These are phyloP conservation scores for Brachionus paranguensis DNA, from an alignment of 1,140 invertebrate genomes.

Conservation along the genomic window DNA sequence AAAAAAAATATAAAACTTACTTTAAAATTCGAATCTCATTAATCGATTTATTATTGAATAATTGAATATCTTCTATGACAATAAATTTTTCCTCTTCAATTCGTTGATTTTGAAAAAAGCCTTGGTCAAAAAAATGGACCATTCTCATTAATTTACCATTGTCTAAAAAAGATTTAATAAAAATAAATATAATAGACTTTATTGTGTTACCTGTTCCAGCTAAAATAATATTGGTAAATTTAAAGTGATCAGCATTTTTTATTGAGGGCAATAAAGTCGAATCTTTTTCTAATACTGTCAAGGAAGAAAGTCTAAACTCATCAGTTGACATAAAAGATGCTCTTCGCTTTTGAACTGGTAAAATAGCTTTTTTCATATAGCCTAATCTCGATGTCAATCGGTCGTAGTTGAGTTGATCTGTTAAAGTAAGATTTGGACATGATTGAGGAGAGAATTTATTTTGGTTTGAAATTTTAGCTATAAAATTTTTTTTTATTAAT, in stretches of 20 bases:
- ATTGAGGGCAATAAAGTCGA: neutral
- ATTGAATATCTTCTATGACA: constrained; percentile 23
- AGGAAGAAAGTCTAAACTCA: neutral
- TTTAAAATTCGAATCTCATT: constrained; percentile 3
- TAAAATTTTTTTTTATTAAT: neutral
- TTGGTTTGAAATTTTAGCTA: neutral
- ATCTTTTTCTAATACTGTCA: neutral
- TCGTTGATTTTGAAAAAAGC: neutral
- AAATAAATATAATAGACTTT: neutral
- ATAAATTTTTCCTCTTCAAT: neutral
- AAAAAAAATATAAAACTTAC: neutral
- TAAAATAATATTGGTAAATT: neutral
- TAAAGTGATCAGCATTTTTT: neutral
- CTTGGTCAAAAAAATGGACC: neutral
- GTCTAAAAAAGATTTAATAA: neutral
- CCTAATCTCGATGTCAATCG: constrained; percentile 11
- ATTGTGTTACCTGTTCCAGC: constrained; percentile 5
- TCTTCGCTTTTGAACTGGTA: neutral
- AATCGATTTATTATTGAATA: neutral
- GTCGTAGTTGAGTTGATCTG: neutral
- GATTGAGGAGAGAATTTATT: neutral
- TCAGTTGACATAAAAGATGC: constrained; percentile 29
- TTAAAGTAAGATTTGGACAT: constrained; percentile 19
- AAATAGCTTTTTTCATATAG: constrained; percentile 19
- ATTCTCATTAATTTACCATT: constrained; percentile 20